phyloP scores from a whole-genome alignment of 2,113 vertebrate genomes.

The Sialia sialis region DNA sequence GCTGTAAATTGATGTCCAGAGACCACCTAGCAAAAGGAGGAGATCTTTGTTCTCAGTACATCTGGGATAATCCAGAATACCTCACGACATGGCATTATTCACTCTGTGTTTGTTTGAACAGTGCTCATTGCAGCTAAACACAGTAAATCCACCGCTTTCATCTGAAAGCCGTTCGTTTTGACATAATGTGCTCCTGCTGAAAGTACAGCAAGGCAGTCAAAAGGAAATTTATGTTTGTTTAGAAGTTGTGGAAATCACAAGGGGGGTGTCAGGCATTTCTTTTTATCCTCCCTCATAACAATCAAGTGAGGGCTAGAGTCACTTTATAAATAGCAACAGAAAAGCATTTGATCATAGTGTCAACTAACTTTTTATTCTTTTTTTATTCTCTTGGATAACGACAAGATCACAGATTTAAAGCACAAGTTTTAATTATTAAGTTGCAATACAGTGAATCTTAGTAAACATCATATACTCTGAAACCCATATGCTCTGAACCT shows the following conservation, averaged over 20 bases:
- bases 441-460: not conserved
- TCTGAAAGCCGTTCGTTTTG: not conserved
- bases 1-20: not conserved
- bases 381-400: not conserved
- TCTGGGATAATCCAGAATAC: not conserved
- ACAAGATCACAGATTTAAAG: slow-evolving; percentile 21
- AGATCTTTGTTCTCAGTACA: not conserved
- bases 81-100: not conserved
- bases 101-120: not conserved
- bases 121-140: not conserved
- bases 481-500: not conserved
- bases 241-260: not conserved
- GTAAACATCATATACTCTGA: not conserved
- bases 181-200: not conserved
- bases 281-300: not conserved
- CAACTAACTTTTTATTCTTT: not conserved
- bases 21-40: not conserved
- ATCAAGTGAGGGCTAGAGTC: not conserved
- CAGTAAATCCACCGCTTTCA: not conserved
- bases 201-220: not conserved
- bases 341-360: slow-evolving; percentile 21
- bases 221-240: not conserved
- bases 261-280: not conserved
- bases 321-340: slow-evolving; percentile 1
- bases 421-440: slow-evolving; percentile 9